A percentile compares a stretch with the other conserved stretches of the same genome.
Evolutionary conservation across 2,888 invertebrate genomes (phyloP).

Genomic region (Tenthredo notha): DNA sequence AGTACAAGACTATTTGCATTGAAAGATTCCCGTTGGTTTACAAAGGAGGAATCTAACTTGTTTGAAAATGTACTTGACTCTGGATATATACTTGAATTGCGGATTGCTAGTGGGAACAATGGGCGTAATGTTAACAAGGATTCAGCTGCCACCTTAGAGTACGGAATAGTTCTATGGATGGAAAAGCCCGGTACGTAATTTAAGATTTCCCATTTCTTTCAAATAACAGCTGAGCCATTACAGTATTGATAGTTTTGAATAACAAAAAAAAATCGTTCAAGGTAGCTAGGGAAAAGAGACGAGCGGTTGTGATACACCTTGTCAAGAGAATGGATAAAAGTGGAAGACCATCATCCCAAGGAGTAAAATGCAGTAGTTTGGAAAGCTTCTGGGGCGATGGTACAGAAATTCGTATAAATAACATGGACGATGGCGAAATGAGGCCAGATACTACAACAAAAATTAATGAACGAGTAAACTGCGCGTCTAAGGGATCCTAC

Average conservation of each 20-base stretch:
- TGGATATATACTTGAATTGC: slow-evolving; percentile 53
- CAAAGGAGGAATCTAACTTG: slow-evolving; percentile 38
- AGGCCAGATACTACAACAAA: slow-evolving; percentile 83
- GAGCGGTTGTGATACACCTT: slow-evolving; percentile 37
- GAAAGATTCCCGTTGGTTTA: slow-evolving; percentile 52
- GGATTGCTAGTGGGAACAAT: neutral
- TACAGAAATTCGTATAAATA: slow-evolving; percentile 86
- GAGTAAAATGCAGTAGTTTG: slow-evolving; percentile 75
- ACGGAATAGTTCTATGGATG: slow-evolving; percentile 50
- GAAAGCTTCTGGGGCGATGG: slow-evolving; percentile 86
- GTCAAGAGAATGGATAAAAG: slow-evolving; percentile 47
- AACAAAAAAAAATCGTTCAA: slow-evolving; percentile 8
- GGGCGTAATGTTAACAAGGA: slow-evolving; percentile 20
- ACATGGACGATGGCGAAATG: slow-evolving; percentile 86
- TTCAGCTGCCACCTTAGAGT: slow-evolving; percentile 35
- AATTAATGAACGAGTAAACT: slow-evolving; percentile 36
- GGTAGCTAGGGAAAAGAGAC: slow-evolving; percentile 30
- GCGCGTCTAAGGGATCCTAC: slow-evolving; percentile 18
- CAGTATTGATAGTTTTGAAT: too few species aligned
- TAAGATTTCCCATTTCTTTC: neutral
- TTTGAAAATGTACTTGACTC: slow-evolving; percentile 50
- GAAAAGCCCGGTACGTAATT: slow-evolving; percentile 38
- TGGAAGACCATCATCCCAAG: slow-evolving; percentile 28
- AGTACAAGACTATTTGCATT: slow-evolving; percentile 49
- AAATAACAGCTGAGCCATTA: neutral